Evolutionary conservation across 2,888 invertebrate species (phyloP).

Genomic region (Strigamia maritima): DNA sequence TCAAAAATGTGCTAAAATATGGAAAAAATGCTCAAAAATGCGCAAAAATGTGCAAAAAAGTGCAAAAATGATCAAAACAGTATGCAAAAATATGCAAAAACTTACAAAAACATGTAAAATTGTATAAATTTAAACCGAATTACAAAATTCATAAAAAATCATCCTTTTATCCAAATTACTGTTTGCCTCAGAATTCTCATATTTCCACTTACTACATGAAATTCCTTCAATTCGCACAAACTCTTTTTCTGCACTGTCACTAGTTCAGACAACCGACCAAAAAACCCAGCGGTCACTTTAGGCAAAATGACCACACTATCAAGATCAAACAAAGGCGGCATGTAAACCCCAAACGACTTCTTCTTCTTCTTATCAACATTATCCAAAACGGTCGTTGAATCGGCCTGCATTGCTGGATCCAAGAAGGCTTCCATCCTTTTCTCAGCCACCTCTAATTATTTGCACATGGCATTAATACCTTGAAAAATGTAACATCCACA

Average conservation of each 20-base stretch:
- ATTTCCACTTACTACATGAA: constrained; percentile 46
- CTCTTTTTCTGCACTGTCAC: constrained; percentile 46
- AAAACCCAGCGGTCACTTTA: constrained; percentile 48
- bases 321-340: constrained; percentile 44
- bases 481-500: background rate
- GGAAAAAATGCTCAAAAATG: too few relatives aligned
- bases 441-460: constrained; percentile 47
- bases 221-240: constrained; percentile 48
- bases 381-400: background rate
- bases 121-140: too few relatives aligned
- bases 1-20: too few relatives aligned
- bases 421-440: constrained; percentile 45
- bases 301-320: constrained; percentile 47
- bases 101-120: too few relatives aligned
- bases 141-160: too few relatives aligned
- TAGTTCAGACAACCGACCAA: constrained; percentile 47
- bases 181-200: background rate
- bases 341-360: constrained; percentile 26
- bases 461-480: background rate
- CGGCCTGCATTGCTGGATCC: constrained; percentile 45
- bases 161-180: too few relatives aligned
- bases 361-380: background rate
- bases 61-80: too few relatives aligned
- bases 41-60: too few relatives aligned
- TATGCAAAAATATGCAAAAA: too few relatives aligned